Base-by-base conservation (phyloP, 1,140 invertebrate genomes). In the Rhyzopertha dominica region DNA sequence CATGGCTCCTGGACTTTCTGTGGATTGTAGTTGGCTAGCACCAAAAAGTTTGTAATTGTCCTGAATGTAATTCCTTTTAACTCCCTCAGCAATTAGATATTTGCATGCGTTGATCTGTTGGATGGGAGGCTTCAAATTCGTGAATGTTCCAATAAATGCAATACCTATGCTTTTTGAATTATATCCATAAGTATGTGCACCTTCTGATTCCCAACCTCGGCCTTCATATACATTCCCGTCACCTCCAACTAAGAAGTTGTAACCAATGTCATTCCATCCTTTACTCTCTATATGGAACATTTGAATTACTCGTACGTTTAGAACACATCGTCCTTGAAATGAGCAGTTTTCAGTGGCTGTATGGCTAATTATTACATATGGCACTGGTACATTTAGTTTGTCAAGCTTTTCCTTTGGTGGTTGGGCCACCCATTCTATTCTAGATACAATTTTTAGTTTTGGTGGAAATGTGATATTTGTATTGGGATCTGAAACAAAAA, bases 201-300 rank as follows among this genome's bases (percentile, higher is more conserved):
- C 79, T 9, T 69, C 57, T 2, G 43, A 45, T n/a, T 70, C 65
- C 77, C 78, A 82, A 13, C 77, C 79, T 26, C 80, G 65, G 1
- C 76, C 84, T 60, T 75, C 77, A 63, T 84, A 86, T 0, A 77
- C 75, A 1, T 73, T 72, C 0, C 82, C 82, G 58, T 86, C 83
- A 13, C 81, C 82, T 0, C 82, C 87, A 5, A 88, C 71, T 4
- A 89, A 58, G 56, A 89, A 91, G 57, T 82, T 90, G 56, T 83
- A 85, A 1, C 62, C 80, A 17, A 85, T 80, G 53, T 85, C 82
- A 19, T 64, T 63, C 76, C 77, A 74, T 0, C 67, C 58, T 22
- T 69, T 73, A 1, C 76, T 77, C 41, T 85, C 79, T 35, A 88
- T 82, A 61, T 89, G 85, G 55, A 78, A 87, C 9, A 68, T 76